Evolutionary conservation across 2,888 invertebrate species (phyloP), one percentile per base, ranked within the genome.

Genomic region (Eupithecia insigniata): DNA sequence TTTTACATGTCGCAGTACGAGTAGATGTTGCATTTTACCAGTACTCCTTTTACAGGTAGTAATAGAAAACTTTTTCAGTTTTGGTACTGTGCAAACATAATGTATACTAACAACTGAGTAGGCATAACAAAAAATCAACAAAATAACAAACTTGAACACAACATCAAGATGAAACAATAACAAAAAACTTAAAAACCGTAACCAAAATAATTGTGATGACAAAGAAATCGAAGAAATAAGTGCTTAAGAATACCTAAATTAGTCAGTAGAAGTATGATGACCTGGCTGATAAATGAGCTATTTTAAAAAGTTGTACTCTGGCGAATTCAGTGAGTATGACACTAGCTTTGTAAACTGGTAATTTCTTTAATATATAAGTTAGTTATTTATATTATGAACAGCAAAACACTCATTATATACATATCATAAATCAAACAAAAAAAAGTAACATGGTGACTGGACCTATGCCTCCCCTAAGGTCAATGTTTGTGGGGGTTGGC

Each of bases 71-170:
- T 26, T 22, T n/a, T 55, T 26, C 22, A 4, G 22, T 55, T 22
- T 55, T 55, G 55, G 14, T 12, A 55, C 14, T 26, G 26, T 55
- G 55, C 22, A 55, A 26, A 12, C 55, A 12, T 22, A n/a, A n/a
- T n/a, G n/a, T n/a, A 22, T 26, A 26, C 22, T 26, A 51, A 22
- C 51, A 22, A 22, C 12, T 51, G 7, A 46, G 2, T 22, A 55
- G 26, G 51, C 46, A 34, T 6, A 72, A 74, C 43, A 70, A 70
- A 67, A 73, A 58, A 61, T 72, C 64, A 70, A 70, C 67, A 62
- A 67, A 67, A 62, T 39, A 43, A 69, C 39, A 69, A 81, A 81
- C 79, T 75, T 79, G 72, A 84, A 83, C 80, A 80, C 79, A 81
- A 79, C 77, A 51, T 51, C 46, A 66, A 43, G 1, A 18, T 16